phyloP scores from a whole-genome alignment of 2,797 vertebrate species.

The Takifugu rubripes region DNA sequence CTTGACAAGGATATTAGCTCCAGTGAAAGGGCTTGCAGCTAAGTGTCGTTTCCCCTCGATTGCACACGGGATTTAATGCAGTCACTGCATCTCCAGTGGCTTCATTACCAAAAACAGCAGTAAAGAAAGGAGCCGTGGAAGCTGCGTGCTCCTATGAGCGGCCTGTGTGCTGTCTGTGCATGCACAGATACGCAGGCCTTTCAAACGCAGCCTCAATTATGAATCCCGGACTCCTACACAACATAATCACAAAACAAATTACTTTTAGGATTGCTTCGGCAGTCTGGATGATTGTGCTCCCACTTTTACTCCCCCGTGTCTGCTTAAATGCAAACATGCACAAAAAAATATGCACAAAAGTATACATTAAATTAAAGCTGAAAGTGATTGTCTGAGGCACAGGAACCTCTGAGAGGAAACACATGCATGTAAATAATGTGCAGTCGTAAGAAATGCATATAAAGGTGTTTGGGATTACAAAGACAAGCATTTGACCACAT shows the following conservation, averaged over 20 bases:
- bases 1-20: conserved; percentile 42
- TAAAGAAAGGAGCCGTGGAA: conserved; percentile 29
- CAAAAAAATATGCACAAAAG: no score
- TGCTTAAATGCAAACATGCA: no score
- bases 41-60: conserved; percentile 25
- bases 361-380: no score
- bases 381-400: no score
- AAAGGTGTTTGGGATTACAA: no score
- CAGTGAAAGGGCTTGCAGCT: conserved; percentile 22
- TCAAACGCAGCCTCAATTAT: background rate
- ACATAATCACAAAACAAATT: conserved; percentile 26
- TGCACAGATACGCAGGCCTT: background rate
- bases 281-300: background rate
- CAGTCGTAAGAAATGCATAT: no score
- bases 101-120: conserved; percentile 40
- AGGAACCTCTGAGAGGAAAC: no score
- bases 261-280: conserved; percentile 16
- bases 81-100: conserved; percentile 15
- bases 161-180: background rate
- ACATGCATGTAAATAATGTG: no score
- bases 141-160: no score
- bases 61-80: conserved; percentile 28
- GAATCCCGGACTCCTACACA: conserved; percentile 17
- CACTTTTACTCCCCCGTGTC: background rate
- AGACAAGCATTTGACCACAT: no score